Evolutionary conservation across 2,888 invertebrate species (phyloP).

Genomic region (Oegoconia quadripuncta): DNA sequence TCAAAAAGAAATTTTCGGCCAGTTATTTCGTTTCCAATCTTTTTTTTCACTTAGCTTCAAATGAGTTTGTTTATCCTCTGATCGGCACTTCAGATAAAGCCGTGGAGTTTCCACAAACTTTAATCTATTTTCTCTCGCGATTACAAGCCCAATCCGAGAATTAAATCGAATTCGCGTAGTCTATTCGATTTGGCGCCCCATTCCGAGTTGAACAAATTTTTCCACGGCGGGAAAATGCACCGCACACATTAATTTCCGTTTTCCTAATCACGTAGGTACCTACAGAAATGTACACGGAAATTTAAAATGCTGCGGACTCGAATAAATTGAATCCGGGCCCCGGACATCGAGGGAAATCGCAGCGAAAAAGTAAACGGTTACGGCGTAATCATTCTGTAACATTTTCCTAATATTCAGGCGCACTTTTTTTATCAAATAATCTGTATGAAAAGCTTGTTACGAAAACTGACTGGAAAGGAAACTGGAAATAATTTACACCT

Average conservation of each 20-base stretch:
- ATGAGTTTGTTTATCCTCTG: constrained; percentile 40
- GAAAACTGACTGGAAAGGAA: not conserved
- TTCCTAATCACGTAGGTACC: constrained; percentile 48
- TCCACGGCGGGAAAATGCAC: constrained; percentile 43
- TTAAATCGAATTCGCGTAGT: constrained; percentile 55
- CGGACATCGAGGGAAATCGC: constrained; percentile 51
- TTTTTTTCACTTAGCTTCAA: constrained; percentile 39
- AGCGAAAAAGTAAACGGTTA: constrained; percentile 62
- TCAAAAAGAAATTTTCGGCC: not conserved
- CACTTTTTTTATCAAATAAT: constrained; percentile 12
- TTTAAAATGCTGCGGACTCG: constrained; percentile 60
- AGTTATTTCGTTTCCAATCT: constrained; percentile 29
- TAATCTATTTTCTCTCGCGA: constrained; percentile 51
- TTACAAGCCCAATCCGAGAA: constrained; percentile 42
- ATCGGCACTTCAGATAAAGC: constrained; percentile 41
- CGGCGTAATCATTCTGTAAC: constrained; percentile 63
- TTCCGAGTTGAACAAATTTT: constrained; percentile 40
- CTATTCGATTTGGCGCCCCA: constrained; percentile 31
- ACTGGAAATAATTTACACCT: constrained; percentile 1
- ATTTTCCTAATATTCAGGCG: constrained; percentile 63
- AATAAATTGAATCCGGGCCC: constrained; percentile 60
- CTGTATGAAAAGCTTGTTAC: constrained; percentile 20
- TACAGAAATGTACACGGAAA: constrained; percentile 50
- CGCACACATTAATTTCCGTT: constrained; percentile 70
- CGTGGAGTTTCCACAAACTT: constrained; percentile 39